Evolutionary conservation across 2,888 invertebrate genomes (phyloP).

Genomic region (Trissolcus brochymenae): DNA sequence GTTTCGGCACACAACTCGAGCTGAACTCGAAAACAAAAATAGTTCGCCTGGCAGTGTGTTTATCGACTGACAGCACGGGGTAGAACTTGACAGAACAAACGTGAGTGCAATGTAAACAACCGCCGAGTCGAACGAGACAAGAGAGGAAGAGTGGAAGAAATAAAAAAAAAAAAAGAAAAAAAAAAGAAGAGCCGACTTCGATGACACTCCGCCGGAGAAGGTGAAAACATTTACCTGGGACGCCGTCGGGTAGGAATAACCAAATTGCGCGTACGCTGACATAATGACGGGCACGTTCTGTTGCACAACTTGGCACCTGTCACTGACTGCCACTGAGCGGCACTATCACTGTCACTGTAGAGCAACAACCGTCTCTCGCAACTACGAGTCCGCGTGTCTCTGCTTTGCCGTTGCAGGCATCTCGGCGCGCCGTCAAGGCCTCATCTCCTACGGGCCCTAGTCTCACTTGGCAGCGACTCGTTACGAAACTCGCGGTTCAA

Average conservation of each 20-base stretch:
- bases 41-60: no score
- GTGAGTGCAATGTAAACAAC: no score
- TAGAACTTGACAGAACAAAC: no score
- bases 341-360: conserved; percentile 58
- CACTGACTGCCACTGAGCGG: conserved; percentile 57
- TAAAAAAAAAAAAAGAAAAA: no score
- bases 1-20: no score
- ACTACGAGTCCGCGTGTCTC: conserved; percentile 50
- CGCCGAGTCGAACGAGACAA: no score
- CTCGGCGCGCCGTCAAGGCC: conserved; percentile 51
- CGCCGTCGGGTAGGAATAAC: conserved; percentile 94
- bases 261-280: conserved; percentile 94
- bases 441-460: conserved; percentile 49
- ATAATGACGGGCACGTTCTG: conserved; percentile 68
- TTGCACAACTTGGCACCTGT: conserved; percentile 58
- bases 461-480: not conserved
- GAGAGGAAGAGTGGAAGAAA: no score
- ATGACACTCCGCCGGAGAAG: no score
- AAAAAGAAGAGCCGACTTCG: no score
- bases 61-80: no score
- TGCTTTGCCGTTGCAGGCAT: conserved; percentile 45
- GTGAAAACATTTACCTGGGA: conserved; percentile 84
- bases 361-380: conserved; percentile 41
- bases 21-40: no score
- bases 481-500: conserved; percentile 32